phyloP scores from a whole-genome alignment of 2,113 vertebrate genomes.

The Myiopsitta monachus region DNA sequence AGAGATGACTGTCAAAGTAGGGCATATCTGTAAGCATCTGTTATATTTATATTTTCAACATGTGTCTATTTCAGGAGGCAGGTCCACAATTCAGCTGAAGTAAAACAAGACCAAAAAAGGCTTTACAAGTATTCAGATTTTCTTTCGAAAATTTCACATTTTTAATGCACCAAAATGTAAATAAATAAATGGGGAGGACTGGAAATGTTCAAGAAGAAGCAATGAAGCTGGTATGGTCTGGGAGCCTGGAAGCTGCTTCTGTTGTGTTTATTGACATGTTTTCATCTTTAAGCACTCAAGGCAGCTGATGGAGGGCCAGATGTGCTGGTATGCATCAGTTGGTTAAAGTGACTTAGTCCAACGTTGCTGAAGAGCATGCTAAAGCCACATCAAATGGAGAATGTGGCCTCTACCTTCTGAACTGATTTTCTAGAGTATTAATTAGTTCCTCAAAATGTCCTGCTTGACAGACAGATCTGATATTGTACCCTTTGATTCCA shows the following conservation, averaged over 20 bases:
- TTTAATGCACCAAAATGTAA: background rate
- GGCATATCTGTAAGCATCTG: background rate
- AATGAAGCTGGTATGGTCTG: background rate
- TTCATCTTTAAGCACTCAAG: background rate
- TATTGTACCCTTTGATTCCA: background rate
- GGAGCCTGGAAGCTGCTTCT: background rate
- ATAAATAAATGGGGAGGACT: background rate
- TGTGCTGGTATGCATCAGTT: background rate
- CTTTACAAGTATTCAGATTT: background rate
- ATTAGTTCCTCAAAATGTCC: background rate
- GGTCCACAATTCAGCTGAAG: background rate
- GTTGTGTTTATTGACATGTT: background rate
- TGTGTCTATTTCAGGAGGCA: background rate
- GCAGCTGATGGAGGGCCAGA: background rate
- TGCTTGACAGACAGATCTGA: background rate
- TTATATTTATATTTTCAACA: constrained; percentile 6
- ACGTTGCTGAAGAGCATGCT: background rate
- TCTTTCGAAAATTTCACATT: background rate
- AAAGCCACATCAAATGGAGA: background rate
- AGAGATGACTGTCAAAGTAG: background rate
- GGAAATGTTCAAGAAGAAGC: background rate
- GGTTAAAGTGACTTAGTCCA: background rate
- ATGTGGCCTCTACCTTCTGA: background rate
- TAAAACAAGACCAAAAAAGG: background rate
- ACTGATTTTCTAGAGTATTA: background rate